phyloP scores from a whole-genome alignment of 2,113 vertebrate species.

The Tyrannus savana region DNA sequence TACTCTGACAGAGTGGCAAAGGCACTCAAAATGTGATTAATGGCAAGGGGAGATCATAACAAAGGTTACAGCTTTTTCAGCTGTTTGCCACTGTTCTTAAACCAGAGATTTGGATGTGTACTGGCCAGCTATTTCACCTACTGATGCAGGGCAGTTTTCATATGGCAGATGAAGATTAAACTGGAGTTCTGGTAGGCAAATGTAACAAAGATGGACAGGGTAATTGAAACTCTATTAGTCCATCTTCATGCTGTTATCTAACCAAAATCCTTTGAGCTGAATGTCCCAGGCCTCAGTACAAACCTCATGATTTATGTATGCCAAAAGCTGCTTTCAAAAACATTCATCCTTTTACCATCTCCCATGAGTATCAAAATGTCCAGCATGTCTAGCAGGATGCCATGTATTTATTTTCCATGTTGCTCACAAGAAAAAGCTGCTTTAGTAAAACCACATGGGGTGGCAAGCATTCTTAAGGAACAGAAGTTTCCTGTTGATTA shows the following conservation, averaged over 20 bases:
- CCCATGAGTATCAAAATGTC: background rate
- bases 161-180: background rate
- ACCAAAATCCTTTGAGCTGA: background rate
- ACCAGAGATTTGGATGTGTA: background rate
- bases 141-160: background rate
- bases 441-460: background rate
- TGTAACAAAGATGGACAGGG: background rate
- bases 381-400: background rate
- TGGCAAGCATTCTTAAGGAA: background rate
- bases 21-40: background rate
- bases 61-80: constrained; percentile 11
- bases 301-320: constrained; percentile 28
- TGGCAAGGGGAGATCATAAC: background rate
- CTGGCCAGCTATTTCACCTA: background rate
- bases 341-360: background rate
- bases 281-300: background rate
- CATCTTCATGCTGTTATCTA: background rate
- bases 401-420: background rate
- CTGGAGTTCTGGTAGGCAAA: background rate
- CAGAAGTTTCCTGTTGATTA: constrained; percentile 8
- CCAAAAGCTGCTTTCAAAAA: constrained; percentile 22
- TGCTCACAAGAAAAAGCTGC: background rate
- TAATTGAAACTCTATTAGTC: background rate
- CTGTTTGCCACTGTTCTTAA: background rate
- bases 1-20: background rate